Evolutionary conservation across 2,113 vertebrate genomes (phyloP), one percentile per base, ranked within the genome.

Genomic region (Myrmecophaga tridactyla): DNA sequence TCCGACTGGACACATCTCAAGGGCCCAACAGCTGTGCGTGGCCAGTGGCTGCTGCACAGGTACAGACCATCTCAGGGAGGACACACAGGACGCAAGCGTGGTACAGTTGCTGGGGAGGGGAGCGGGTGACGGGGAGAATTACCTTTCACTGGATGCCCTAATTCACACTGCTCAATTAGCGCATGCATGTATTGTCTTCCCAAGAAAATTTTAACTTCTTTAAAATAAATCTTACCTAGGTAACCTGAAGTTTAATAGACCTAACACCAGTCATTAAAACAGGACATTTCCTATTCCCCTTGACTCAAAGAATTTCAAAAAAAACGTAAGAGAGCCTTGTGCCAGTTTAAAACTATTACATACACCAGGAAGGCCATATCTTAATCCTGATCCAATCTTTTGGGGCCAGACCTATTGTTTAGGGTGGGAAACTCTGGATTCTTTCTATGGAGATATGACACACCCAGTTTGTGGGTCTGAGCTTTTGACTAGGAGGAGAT

Each of bases 31-130:
- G 41, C 41, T 34, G 43, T 34, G 0, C 6, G 34, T 53, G 84
- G 75, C 84, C 4, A 41, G 36, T 7, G 39, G 83, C 73, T 56
- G 6, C 34, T 23, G 3, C 12, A 4, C 6, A 31, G 58, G 4
- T 14, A 11, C 9, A 67, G 23, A 11, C 17, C 3, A 12, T 4
- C 34, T 27, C 6, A 1, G 63, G 63, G 56, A 36, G 17, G 15
- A 15, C 2, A 29, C 63, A 15, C 53, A 69, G 56, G 56, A 15
- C 25, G 23, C 51, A 0, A 6, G 31, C 1, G 3, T 0, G 1
- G 11, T 9, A 8, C 0, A 4, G 46, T 51, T 18, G 31, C 89
- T 3, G 21, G 43, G 39, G n/a, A 60, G 43, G 27, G 48, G 6
- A 15, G 27, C 1, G 3, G 36, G 4, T 2, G 13, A 53, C 41